Evolutionary conservation across 2,888 invertebrate species (phyloP).

Genomic region (Myathropa florea): DNA sequence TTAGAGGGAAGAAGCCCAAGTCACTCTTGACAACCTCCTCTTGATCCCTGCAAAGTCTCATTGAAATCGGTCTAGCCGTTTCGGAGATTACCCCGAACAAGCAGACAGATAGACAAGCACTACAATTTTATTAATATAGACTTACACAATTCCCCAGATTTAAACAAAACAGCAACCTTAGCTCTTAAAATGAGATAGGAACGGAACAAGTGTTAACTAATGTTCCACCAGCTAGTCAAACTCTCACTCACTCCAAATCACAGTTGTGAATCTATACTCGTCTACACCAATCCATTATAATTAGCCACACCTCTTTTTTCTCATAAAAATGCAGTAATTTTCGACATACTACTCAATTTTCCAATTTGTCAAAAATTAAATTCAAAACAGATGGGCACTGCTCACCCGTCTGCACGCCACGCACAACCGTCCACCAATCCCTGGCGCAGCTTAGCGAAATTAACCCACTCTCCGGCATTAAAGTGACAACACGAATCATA

Average conservation of each 20-base stretch:
- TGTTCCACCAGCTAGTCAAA: background rate
- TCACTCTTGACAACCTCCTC: no score
- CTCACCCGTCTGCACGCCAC: background rate
- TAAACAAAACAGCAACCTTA: no score
- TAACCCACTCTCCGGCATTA: constrained; percentile 41
- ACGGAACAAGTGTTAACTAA: no score
- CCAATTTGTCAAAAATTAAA: constrained; percentile 66
- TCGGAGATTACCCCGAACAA: no score
- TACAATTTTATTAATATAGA: no score
- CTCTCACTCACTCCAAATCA: no score
- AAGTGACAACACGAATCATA: constrained; percentile 79
- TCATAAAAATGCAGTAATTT: background rate
- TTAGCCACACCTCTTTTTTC: constrained; percentile 4
- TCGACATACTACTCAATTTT: constrained; percentile 42
- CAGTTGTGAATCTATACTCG: background rate
- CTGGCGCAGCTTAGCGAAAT: constrained; percentile 39
- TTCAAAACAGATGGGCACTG: constrained; percentile 58
- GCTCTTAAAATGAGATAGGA: no score
- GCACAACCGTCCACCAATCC: background rate
- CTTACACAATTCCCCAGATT: no score
- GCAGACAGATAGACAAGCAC: no score
- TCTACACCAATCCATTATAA: constrained; percentile 29
- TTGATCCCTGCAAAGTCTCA: no score
- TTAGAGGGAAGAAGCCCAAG: no score
- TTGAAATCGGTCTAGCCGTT: no score